These are phyloP conservation scores for Agelas oroides DNA, from an alignment of 37 sponge, comb jelly and placozoan species.

Conservation along the genomic window DNA sequence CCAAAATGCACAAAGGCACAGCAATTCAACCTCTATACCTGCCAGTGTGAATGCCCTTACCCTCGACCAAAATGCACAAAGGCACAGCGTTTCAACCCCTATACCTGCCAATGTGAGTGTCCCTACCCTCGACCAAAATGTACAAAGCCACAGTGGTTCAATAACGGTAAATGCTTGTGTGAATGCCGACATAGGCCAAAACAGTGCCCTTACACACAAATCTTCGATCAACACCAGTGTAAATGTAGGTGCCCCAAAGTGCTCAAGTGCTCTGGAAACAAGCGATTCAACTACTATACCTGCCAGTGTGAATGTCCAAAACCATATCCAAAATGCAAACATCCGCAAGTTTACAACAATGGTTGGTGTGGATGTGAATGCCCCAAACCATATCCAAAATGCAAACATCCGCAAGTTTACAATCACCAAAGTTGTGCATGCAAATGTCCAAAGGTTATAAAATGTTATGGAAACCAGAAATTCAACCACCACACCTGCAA, in stretches of 20 bases:
- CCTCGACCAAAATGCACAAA: no score
- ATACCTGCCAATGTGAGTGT: no score
- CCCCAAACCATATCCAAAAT: background rate
- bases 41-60: no score
- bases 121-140: background rate
- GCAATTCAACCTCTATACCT: background rate
- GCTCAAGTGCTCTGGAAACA: background rate
- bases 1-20: background rate
- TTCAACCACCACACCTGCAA: constrained; percentile 4
- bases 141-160: background rate
- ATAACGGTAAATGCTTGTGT: constrained; percentile 28
- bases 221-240: background rate
- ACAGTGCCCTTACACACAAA: constrained; percentile 3
- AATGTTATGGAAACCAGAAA: background rate
- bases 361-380: constrained; percentile 39
- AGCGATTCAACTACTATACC: background rate
- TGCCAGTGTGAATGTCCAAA: constrained; percentile 36
- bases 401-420: background rate
- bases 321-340: background rate
- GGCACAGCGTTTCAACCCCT: no score
- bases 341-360: background rate
- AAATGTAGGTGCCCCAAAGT: constrained; percentile 1
- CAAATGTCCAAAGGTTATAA: background rate
- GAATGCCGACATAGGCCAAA: background rate
- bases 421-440: background rate